phyloP scores from a whole-genome alignment of 1,140 invertebrate species.

The Drosophila lini region DNA sequence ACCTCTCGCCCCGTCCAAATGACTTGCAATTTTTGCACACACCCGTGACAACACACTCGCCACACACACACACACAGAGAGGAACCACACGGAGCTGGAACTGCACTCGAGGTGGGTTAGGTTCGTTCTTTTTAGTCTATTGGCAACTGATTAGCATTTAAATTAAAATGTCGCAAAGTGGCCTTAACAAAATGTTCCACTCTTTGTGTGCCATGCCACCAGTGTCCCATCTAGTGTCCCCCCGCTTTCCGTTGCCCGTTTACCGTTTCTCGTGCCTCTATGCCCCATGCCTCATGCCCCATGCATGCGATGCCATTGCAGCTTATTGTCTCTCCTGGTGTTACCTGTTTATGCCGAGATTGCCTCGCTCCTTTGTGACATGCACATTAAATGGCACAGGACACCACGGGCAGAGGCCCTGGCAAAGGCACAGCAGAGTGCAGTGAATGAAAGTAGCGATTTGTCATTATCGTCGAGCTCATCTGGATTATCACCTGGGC shows the following conservation, averaged over 20 bases:
- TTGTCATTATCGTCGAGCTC: conserved; percentile 24
- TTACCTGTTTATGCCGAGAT: conserved; percentile 75
- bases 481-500: conserved; percentile 3
- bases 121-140: conserved; percentile 72
- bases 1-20: conserved; percentile 28
- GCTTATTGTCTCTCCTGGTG: conserved; percentile 64
- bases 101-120: conserved; percentile 51
- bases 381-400: conserved; percentile 32
- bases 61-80: not conserved
- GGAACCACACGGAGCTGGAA: conserved; percentile 3
- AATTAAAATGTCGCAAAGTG: conserved; percentile 82
- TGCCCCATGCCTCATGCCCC: not conserved
- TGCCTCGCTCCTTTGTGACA: conserved; percentile 60
- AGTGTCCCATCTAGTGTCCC: conserved; percentile 8
- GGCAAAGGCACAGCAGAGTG: not conserved
- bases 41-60: conserved; percentile 18
- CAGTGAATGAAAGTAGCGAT: conserved; percentile 24
- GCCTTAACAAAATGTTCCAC: conserved; percentile 78
- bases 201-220: conserved; percentile 29
- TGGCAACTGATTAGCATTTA: conserved; percentile 82
- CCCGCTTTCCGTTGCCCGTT: not conserved
- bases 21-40: conserved; percentile 59
- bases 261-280: not conserved
- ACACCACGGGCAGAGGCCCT: not conserved
- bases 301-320: conserved; percentile 48